These are phyloP conservation scores for Caenorhabditis inopinata DNA, from an alignment of 1,140 invertebrate genomes.

Conservation along the genomic window DNA sequence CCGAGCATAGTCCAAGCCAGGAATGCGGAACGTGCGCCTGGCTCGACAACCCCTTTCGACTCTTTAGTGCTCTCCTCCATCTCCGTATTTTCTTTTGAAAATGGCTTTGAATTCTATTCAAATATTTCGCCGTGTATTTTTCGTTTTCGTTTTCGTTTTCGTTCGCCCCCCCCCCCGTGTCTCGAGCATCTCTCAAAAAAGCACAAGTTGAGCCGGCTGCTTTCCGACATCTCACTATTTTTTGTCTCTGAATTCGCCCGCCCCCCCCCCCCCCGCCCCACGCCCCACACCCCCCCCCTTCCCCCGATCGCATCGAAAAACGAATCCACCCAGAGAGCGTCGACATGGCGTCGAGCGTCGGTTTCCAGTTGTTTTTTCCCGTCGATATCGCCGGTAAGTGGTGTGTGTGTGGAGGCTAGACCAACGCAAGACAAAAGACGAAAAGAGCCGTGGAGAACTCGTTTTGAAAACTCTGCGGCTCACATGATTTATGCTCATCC, in stretches of 20 bases:
- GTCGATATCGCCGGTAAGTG: neutral
- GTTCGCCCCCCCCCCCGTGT: neutral
- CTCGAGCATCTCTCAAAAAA: neutral
- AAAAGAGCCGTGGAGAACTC: too few relatives aligned
- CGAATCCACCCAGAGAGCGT: too few relatives aligned
- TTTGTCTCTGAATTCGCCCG: too few relatives aligned
- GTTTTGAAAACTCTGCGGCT: neutral
- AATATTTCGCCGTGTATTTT: neutral
- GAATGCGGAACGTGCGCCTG: too few relatives aligned
- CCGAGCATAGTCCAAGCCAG: too few relatives aligned
- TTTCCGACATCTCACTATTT: neutral
- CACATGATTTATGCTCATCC: constrained; percentile 25
- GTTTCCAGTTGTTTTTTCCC: constrained; percentile 15
- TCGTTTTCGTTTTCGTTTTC: too few relatives aligned
- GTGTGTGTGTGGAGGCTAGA: too few relatives aligned
- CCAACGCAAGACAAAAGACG: neutral
- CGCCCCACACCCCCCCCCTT: too few relatives aligned
- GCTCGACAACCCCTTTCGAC: too few relatives aligned
- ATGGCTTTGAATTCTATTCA: neutral
- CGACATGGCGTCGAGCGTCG: neutral
- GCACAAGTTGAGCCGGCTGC: neutral
- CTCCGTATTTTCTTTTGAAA: neutral
- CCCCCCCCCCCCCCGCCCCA: too few relatives aligned
- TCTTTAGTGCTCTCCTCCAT: neutral
- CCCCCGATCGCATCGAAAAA: too few relatives aligned